These are phyloP conservation scores for Ostrea denselamellosa DNA, from an alignment of 1,140 invertebrate genomes.

Conservation along the genomic window DNA sequence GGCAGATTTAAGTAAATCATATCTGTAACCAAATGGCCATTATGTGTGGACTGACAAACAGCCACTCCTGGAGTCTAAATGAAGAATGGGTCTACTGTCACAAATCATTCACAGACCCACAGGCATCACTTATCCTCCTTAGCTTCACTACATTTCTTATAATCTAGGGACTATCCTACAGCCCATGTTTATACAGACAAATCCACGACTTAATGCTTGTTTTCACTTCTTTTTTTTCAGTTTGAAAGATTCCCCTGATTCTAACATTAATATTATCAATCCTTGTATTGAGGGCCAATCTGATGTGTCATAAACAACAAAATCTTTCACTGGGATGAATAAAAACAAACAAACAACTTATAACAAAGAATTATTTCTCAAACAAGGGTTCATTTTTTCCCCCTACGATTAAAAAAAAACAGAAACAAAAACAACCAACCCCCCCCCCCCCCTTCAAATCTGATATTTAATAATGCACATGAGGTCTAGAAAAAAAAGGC, in stretches of 20 bases:
- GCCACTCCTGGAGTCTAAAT: background rate
- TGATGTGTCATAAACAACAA: no score
- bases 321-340: no score
- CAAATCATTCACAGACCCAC: background rate
- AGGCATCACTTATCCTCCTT: background rate
- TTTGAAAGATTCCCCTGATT: no score
- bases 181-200: no score
- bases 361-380: no score
- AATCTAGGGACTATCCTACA: no score
- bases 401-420: background rate
- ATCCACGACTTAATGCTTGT: no score
- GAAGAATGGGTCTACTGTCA: background rate
- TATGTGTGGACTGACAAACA: background rate
- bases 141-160: background rate
- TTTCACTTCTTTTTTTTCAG: no score
- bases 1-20: background rate
- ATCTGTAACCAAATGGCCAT: background rate
- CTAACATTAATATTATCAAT: no score
- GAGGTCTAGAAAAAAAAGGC: background rate
- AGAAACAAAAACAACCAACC: background rate
- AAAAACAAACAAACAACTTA: no score
- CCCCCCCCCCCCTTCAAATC: background rate
- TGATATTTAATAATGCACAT: constrained; percentile 21
- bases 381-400: background rate
- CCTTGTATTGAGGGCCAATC: no score